Evolutionary conservation across 2,888 invertebrate genomes (phyloP).

Genomic region (Drosophila gaucha): DNA sequence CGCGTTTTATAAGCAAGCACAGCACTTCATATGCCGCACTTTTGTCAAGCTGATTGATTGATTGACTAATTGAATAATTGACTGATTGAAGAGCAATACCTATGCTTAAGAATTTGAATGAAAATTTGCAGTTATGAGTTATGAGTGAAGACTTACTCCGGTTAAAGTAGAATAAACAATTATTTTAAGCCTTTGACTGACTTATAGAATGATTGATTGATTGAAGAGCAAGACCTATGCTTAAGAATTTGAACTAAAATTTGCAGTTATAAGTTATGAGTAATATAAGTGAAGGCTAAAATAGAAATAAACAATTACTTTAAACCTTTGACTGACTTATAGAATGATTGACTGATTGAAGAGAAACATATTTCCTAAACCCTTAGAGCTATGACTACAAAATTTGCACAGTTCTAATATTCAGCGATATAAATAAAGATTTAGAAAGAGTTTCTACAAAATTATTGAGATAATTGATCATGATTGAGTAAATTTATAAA

Average conservation of each 20-base stretch:
- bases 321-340: not conserved
- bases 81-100: not conserved
- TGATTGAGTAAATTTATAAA: not conserved
- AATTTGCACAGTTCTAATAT: too few relatives aligned
- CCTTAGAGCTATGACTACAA: too few relatives aligned
- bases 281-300: not conserved
- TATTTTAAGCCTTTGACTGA: not conserved
- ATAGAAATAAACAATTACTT: too few relatives aligned
- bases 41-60: not conserved
- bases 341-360: conserved; percentile 3
- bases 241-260: too few relatives aligned
- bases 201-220: conserved; percentile 1
- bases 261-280: too few relatives aligned
- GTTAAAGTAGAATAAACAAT: too few relatives aligned
- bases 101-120: too few relatives aligned
- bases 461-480: too few relatives aligned
- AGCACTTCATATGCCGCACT: not conserved
- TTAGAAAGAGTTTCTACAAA: too few relatives aligned
- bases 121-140: too few relatives aligned
- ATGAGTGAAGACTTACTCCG: not conserved
- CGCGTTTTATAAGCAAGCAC: not conserved
- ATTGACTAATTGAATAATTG: not conserved
- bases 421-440: too few relatives aligned
- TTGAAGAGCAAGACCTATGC: not conserved
- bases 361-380: too few relatives aligned